A percentile compares a stretch with the other conserved stretches of the same genome.
These are phyloP conservation scores for Sturnus vulgaris DNA, from an alignment of 2,113 vertebrate species.

Conservation along the genomic window DNA sequence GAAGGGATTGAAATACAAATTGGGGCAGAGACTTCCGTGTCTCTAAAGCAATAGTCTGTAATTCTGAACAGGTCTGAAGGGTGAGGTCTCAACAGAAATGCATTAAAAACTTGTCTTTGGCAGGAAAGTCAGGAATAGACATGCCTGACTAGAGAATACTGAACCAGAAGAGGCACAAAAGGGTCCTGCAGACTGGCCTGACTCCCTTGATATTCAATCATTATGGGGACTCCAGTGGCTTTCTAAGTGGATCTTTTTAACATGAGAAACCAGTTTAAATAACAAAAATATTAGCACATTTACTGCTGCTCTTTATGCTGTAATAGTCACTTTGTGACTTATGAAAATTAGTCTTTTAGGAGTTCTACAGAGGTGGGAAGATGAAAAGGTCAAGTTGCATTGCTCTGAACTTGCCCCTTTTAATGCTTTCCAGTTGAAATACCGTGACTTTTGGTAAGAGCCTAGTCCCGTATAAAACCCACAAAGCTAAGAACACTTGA, in stretches of 20 bases:
- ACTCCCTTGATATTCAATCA: neutral
- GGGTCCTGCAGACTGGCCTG: neutral
- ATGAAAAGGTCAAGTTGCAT: conserved; percentile 12
- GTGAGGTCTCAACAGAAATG: neutral
- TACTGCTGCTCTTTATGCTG: neutral
- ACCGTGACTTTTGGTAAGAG: neutral
- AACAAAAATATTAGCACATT: neutral
- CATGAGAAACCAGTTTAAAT: neutral
- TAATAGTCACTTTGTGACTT: neutral
- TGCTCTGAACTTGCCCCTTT: neutral
- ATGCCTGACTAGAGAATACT: neutral
- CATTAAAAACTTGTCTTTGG: neutral
- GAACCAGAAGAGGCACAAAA: neutral
- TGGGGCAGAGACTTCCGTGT: neutral
- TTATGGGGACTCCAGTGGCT: neutral
- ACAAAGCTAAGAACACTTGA: conserved; percentile 22
- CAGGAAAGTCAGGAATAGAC: neutral
- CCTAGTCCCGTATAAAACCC: neutral
- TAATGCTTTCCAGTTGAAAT: neutral
- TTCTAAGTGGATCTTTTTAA: neutral
- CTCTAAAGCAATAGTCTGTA: neutral
- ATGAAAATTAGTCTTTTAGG: neutral
- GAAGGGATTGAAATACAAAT: neutral
- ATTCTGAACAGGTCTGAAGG: neutral
- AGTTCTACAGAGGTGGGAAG: neutral